Conservation (phyloP, 2,888 invertebrate genomes). For the Neria commutata region DNA sequence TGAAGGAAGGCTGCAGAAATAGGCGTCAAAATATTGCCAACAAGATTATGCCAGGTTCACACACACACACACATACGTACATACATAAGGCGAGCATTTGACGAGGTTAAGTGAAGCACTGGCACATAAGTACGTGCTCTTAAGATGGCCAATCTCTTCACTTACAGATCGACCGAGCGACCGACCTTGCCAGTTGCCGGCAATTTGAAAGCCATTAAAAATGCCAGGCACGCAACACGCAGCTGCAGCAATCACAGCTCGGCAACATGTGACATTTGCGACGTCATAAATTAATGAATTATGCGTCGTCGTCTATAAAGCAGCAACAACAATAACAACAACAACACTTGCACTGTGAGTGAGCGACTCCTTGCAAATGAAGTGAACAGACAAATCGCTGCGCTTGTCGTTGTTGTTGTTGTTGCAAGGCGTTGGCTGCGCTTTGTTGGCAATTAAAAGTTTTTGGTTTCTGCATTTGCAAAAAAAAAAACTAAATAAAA, state of each 20-base stretch:
- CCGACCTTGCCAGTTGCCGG: not conserved
- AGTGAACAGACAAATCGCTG: not conserved
- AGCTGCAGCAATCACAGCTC: not conserved
- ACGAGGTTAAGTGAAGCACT: too few species aligned
- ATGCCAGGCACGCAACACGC: conserved; percentile 2
- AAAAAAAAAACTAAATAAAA: too few species aligned
- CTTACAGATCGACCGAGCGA: too few species aligned
- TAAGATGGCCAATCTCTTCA: too few species aligned
- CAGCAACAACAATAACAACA: too few species aligned
- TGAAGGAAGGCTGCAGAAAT: too few species aligned
- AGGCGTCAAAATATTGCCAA: too few species aligned
- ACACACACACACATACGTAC: too few species aligned
- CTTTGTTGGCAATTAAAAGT: not conserved
- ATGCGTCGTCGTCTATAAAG: not conserved
- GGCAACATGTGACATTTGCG: conserved; percentile 1
- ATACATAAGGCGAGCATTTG: too few species aligned
- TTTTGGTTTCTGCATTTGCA: too few species aligned
- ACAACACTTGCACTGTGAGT: not conserved
- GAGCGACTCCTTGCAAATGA: not conserved
- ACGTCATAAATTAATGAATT: conserved; percentile 11
- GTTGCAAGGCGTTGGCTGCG: conserved; percentile 6
- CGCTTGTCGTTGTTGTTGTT: not conserved
- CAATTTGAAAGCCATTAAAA: conserved; percentile 13
- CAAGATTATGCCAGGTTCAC: too few species aligned
- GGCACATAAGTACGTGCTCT: too few species aligned